Evolutionary conservation across 2,797 vertebrate genomes (phyloP), one percentile per base, ranked within the genome.

Genomic region (Momotus momota): DNA sequence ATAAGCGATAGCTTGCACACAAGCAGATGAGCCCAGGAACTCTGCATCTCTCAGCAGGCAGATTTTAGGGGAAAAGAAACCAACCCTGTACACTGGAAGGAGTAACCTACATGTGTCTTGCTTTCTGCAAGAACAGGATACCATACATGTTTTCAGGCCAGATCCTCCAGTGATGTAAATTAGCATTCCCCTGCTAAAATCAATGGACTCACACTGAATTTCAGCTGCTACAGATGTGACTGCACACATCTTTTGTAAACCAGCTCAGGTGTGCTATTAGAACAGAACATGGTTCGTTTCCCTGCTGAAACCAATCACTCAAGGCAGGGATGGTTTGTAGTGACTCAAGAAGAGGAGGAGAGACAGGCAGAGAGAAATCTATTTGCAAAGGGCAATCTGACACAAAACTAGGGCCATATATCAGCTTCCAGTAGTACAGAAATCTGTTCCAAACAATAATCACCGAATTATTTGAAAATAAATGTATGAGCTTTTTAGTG

Each of bases 231-330:
- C 43, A 29, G 35, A 31, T 75, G 41, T 69, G 89, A 72, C 43
- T 35, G 29, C 54, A 88, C 60, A 52, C 20, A 41, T 40, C 66
- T 77, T 90, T 35, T 67, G 83, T 57, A 77, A 86, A 90, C 8
- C 54, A 84, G 26, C 38, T 87, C 74, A 93, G 86, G 83, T 93
- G 31, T 27, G 81, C 90, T 57, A n/a, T 77, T 61, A 77, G 54
- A 88, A 79, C 55, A 93, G 45, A 90, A 78, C 20, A 89, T 2
- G 64, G 88, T 43, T 71, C 78, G 62, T 91, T 96, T 85, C 48
- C 67, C 40, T 2, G 2, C 40, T 77, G 60, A 92, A 82, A 87
- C 41, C 40, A 82, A 94, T 67, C 48, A 67, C 81, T 85, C 45
- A 35, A 87, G 43, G 31, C 81, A 87, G 41, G 21, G 7, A 40